Evolutionary conservation across 2,113 vertebrate species (phyloP).

Genomic region (Pterocles orientalis): DNA sequence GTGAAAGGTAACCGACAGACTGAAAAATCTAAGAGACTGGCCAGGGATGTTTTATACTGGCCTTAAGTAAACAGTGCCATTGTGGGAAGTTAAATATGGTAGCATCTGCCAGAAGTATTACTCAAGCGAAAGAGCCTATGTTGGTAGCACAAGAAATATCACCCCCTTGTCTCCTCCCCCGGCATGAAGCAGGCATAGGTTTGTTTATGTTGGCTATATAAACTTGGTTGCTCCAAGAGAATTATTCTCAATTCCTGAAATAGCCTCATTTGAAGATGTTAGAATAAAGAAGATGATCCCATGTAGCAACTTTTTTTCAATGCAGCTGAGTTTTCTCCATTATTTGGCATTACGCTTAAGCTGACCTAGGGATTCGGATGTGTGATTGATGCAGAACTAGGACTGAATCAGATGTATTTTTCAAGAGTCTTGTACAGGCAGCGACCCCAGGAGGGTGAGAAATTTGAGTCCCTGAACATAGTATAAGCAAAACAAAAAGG

Average conservation of each 20-base stretch:
- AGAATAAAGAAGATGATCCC: not conserved
- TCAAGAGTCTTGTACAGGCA: not conserved
- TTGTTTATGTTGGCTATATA: slow-evolving; percentile 63
- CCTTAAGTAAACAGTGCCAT: slow-evolving; percentile 68
- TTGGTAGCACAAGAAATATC: slow-evolving; percentile 48
- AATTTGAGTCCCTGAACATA: not conserved
- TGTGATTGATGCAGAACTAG: not conserved
- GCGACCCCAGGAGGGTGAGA: not conserved
- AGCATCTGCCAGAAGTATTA: slow-evolving; percentile 51
- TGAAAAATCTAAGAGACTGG: slow-evolving; percentile 40
- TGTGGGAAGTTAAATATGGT: slow-evolving; percentile 65
- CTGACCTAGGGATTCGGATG: not conserved
- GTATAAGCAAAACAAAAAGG: slow-evolving; percentile 22
- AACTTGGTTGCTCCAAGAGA: slow-evolving; percentile 32
- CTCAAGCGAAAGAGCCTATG: slow-evolving; percentile 21
- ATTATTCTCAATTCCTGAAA: slow-evolving; percentile 51
- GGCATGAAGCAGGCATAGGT: slow-evolving; percentile 31
- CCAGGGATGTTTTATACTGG: slow-evolving; percentile 47
- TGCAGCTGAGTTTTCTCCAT: not conserved
- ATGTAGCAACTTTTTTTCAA: not conserved
- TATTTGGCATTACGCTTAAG: not conserved
- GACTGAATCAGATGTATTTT: not conserved
- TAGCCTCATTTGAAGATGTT: slow-evolving; percentile 20
- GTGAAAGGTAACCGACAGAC: not conserved
- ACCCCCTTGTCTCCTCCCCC: not conserved